Evolutionary conservation across 2,888 invertebrate species (phyloP).

Genomic region (Agrenia bidenticulata): DNA sequence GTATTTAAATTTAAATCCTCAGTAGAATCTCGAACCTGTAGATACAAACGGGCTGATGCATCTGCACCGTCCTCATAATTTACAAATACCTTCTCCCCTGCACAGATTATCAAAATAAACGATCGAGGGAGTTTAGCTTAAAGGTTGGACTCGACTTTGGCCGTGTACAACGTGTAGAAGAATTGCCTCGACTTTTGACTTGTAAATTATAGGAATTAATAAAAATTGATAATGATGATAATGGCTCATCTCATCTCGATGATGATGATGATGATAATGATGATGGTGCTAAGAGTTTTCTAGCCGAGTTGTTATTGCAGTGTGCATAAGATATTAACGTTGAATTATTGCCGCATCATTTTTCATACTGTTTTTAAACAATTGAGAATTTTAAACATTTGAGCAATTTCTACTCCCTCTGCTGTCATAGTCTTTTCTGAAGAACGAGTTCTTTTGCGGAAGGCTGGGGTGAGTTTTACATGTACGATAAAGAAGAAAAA

Average conservation of each 20-base stretch:
- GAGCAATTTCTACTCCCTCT: no score
- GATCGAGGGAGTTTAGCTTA: background rate
- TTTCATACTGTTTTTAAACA: no score
- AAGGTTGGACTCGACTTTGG: background rate
- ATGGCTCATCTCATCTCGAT: background rate
- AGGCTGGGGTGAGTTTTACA: no score
- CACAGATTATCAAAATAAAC: background rate
- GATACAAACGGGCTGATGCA: no score
- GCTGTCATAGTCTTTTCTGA: no score
- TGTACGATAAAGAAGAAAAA: no score
- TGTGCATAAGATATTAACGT: background rate
- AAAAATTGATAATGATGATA: constrained; percentile 8
- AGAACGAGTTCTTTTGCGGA: no score
- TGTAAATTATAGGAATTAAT: constrained; percentile 8
- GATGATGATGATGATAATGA: background rate
- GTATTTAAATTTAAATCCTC: no score
- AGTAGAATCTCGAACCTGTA: no score
- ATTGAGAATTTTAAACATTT: no score
- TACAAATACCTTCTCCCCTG: background rate
- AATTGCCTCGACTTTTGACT: constrained; percentile 7
- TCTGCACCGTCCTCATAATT: no score
- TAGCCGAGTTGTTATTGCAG: background rate
- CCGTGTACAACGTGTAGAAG: constrained; percentile 3
- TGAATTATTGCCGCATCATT: background rate
- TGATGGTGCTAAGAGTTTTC: background rate